These are phyloP conservation scores for Epinephelus fuscoguttatus DNA, from an alignment of 2,113 vertebrate genomes.

Conservation along the genomic window DNA sequence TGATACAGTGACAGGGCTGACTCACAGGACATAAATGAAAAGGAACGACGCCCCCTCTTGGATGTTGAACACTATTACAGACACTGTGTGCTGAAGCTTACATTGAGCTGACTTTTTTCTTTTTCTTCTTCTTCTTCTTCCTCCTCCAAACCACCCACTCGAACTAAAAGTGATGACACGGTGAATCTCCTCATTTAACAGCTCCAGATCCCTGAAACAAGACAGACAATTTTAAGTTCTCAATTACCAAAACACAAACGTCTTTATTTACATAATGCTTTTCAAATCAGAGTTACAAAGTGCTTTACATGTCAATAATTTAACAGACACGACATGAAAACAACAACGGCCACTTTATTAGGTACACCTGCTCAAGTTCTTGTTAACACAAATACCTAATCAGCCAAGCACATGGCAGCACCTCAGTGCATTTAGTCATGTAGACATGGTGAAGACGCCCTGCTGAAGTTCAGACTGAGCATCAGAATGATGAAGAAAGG, in stretches of 20 bases:
- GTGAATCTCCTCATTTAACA: conserved; percentile 64
- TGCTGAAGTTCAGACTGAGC: no score
- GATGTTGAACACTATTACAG: not conserved
- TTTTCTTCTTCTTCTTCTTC: conserved; percentile 14
- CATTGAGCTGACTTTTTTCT: conserved; percentile 1
- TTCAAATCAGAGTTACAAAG: no score
- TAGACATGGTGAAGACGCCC: no score
- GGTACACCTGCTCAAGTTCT: no score
- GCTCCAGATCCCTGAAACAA: conserved; percentile 26
- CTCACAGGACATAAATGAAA: not conserved
- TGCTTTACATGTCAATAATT: no score
- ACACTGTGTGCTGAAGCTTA: conserved; percentile 24
- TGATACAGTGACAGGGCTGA: not conserved
- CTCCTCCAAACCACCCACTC: conserved; percentile 20
- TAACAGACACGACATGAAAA: no score
- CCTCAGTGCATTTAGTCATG: no score
- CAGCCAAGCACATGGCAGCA: no score
- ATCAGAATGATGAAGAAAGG: no score
- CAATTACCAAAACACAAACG: not conserved
- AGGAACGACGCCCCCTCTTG: conserved; percentile 47
- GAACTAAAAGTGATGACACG: conserved; percentile 43
- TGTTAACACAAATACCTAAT: no score
- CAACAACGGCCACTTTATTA: no score
- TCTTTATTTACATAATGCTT: no score
- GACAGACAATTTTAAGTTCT: not conserved